These are phyloP conservation scores for Rhopalosiphum maidis DNA, from an alignment of 1,140 invertebrate species.

Conservation along the genomic window DNA sequence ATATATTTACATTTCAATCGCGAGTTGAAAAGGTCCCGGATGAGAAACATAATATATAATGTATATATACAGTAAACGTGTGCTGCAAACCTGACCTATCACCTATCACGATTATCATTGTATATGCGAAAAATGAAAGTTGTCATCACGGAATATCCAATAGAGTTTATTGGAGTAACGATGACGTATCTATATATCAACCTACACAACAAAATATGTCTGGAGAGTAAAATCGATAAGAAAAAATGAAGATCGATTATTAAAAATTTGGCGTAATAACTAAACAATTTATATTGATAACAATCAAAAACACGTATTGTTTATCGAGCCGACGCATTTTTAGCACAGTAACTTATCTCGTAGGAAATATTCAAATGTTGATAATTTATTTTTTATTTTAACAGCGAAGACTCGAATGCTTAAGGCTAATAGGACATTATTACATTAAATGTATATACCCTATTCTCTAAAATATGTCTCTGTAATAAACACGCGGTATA, in stretches of 20 bases:
- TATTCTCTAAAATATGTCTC: too few species aligned
- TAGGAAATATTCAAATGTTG: too few species aligned
- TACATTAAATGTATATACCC: too few species aligned
- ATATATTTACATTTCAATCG: conserved; percentile 7
- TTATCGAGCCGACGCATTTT: too few species aligned
- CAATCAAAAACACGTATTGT: neutral
- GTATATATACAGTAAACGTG: neutral
- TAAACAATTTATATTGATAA: too few species aligned
- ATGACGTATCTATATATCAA: neutral
- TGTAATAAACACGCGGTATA: neutral
- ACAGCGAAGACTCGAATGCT: too few species aligned
- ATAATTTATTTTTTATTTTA: too few species aligned
- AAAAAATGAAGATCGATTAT: neutral
- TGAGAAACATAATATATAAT: neutral
- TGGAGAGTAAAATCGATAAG: neutral
- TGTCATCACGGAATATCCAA: neutral
- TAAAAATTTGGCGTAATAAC: neutral
- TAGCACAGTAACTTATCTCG: too few species aligned
- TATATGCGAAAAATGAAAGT: neutral
- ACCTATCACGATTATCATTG: neutral
- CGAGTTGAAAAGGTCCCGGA: neutral
- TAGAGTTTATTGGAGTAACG: neutral
- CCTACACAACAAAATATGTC: neutral
- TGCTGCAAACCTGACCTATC: neutral
- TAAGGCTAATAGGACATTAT: too few species aligned